Conservation (phyloP, 2,113 vertebrate species). For the Hemichromis elongatus region DNA sequence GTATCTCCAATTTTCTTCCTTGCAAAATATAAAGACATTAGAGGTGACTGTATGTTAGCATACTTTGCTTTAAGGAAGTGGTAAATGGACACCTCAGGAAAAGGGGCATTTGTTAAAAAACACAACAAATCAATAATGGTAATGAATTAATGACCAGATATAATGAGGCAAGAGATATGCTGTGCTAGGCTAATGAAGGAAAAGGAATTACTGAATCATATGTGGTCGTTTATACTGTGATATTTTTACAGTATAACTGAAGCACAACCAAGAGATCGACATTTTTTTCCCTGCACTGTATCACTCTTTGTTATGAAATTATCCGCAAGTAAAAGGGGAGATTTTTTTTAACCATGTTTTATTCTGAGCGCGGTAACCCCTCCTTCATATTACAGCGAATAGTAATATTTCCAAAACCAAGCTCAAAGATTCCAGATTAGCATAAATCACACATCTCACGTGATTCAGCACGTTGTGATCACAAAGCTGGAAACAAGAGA, state of each 20-base stretch:
- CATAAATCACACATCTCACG: background rate
- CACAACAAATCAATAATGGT: background rate
- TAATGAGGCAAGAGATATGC: background rate
- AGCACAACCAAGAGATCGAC: background rate
- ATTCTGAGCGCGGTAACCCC: background rate
- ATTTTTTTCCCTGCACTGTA: background rate
- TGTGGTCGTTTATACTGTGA: background rate
- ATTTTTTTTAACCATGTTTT: background rate
- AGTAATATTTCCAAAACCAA: background rate
- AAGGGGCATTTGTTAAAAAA: background rate
- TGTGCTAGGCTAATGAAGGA: background rate
- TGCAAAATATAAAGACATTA: background rate
- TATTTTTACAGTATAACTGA: background rate
- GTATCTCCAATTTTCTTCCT: background rate
- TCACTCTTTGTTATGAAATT: background rate
- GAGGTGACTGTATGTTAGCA: background rate
- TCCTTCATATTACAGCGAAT: background rate
- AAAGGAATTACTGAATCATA: background rate
- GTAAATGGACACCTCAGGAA: background rate
- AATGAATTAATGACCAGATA: background rate
- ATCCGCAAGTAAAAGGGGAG: background rate
- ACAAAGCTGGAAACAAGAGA: background rate
- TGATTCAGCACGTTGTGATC: background rate
- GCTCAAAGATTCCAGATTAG: background rate
- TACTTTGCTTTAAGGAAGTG: background rate